A percentile compares a stretch with the other conserved stretches of the same genome.
Evolutionary conservation across 2,113 vertebrate genomes (phyloP).

Genomic region (Burhinus oedicnemus): DNA sequence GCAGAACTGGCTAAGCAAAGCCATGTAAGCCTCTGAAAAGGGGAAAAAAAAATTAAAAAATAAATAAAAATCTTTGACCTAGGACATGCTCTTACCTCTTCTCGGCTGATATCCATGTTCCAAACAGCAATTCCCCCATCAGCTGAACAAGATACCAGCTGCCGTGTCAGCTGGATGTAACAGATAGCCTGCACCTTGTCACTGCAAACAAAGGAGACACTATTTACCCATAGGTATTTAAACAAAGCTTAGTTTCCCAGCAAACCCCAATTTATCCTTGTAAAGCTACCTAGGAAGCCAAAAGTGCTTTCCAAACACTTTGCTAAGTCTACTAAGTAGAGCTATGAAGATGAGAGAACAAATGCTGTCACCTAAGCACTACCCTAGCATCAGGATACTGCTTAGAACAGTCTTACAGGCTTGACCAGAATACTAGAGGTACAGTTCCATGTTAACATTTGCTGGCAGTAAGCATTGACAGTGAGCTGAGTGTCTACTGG

Average conservation of each 20-base stretch:
- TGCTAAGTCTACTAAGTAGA: neutral
- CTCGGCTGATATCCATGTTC: slow-evolving; percentile 95
- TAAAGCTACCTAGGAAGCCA: neutral
- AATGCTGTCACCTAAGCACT: neutral
- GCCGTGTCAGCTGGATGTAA: slow-evolving; percentile 89
- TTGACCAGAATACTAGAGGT: neutral
- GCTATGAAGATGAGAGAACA: neutral
- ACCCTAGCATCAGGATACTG: neutral
- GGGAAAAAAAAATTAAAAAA: neutral
- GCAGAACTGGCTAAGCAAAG: neutral
- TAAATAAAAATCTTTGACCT: neutral
- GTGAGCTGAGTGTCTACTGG: neutral
- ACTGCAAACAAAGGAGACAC: slow-evolving; percentile 66
- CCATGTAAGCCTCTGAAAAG: neutral
- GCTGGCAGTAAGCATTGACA: neutral
- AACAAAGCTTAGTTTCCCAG: neutral
- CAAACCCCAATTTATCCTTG: neutral
- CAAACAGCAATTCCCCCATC: slow-evolving; percentile 96
- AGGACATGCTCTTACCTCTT: slow-evolving; percentile 82
- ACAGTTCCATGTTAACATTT: neutral
- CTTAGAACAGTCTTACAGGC: neutral
- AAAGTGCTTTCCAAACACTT: neutral
- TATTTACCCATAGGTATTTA: neutral
- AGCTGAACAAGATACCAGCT: slow-evolving; percentile 91
- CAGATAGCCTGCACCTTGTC: slow-evolving; percentile 93